A percentile compares a stretch with the other conserved stretches of the same genome.
phyloP scores from a whole-genome alignment of 2,888 invertebrate species.

The Tryphoninae sp. region DNA sequence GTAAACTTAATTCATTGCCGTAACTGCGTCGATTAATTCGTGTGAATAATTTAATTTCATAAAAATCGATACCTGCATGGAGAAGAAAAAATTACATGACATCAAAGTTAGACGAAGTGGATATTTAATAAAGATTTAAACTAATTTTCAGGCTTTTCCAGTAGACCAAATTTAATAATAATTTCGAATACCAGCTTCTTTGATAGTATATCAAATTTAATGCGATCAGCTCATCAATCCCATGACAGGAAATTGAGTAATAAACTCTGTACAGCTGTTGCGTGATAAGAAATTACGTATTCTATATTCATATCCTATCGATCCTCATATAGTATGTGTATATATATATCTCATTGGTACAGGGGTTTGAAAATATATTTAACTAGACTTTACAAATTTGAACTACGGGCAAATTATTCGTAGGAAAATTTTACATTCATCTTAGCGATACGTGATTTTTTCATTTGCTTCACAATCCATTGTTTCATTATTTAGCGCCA shows the following conservation, averaged over 20 bases:
- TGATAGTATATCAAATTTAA: not conserved
- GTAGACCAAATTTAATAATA: too few relatives aligned
- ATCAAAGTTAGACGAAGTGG: too few relatives aligned
- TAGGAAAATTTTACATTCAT: not conserved
- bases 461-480: not conserved
- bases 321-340: not conserved
- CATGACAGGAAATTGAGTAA: not conserved
- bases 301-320: not conserved
- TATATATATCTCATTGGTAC: conserved; percentile 2
- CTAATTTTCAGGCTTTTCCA: too few relatives aligned
- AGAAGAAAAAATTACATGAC: too few relatives aligned
- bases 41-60: too few relatives aligned
- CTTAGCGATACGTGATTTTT: conserved; percentile 9
- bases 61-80: too few relatives aligned
- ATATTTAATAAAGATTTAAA: too few relatives aligned
- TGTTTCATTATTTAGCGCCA: not conserved
- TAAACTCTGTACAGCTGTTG: not conserved
- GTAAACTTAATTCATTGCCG: not conserved
- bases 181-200: not conserved
- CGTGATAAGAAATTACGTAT: not conserved
- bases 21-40: not conserved
- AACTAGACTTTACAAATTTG: conserved; percentile 27
- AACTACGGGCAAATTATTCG: conserved; percentile 26
- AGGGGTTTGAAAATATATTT: conserved; percentile 35
- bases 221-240: not conserved